Conservation (phyloP, 2,797 vertebrate genomes). For the Harpagifer antarcticus region DNA sequence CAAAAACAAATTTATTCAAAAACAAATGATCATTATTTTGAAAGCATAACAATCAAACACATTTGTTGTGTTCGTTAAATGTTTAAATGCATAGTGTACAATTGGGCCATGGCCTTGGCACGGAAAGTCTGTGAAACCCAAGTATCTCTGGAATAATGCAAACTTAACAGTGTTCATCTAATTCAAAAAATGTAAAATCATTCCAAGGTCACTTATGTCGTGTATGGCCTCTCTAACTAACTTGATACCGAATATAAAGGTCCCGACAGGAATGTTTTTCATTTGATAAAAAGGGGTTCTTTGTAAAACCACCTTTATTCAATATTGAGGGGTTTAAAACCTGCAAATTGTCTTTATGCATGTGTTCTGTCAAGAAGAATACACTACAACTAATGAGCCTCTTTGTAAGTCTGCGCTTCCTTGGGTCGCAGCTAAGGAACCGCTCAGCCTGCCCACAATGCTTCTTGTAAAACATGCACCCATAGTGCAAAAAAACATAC, state of each 20-base stretch:
- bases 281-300: not conserved
- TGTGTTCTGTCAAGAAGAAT: not conserved
- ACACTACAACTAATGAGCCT: slow-evolving; percentile 7
- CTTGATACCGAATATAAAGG: not conserved
- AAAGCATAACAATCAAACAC: no score
- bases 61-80: no score
- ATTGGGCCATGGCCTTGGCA: no score
- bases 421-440: slow-evolving; percentile 1
- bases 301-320: not conserved
- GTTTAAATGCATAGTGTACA: no score
- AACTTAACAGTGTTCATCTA: not conserved
- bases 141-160: not conserved
- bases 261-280: not conserved
- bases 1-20: no score
- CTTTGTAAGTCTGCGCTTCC: slow-evolving; percentile 9
- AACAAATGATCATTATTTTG: no score
- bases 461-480: slow-evolving; percentile 14
- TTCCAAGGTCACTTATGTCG: no score
- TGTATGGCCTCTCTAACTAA: not conserved
- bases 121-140: no score
- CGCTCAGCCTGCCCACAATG: slow-evolving; percentile 2
- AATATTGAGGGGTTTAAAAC: not conserved
- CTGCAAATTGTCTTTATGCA: slow-evolving; percentile 1
- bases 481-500: not conserved
- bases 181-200: not conserved